Evolutionary conservation across 2,797 vertebrate species (phyloP).

Genomic region (Argyrosomus regius): DNA sequence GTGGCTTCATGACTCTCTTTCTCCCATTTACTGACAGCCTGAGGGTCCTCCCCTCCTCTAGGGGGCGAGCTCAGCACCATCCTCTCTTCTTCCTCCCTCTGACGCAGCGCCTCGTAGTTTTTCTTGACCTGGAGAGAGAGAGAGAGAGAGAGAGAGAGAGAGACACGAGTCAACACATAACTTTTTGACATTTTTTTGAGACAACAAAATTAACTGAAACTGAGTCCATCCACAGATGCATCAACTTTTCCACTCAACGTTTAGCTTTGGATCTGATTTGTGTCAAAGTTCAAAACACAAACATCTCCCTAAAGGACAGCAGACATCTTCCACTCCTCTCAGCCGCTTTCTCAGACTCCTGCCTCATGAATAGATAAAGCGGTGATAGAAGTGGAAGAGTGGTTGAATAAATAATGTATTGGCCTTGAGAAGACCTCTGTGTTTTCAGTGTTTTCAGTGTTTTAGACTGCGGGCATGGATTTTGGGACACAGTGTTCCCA

Average conservation of each 20-base stretch:
- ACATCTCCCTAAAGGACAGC: conserved; percentile 25
- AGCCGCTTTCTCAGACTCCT: conserved; percentile 44
- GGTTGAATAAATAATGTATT: conserved; percentile 68
- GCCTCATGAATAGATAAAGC: conserved; percentile 74
- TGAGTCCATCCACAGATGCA: neutral
- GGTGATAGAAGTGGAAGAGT: conserved; percentile 32
- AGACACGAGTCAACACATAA: neutral
- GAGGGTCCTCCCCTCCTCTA: conserved; percentile 87
- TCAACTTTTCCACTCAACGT: conserved; percentile 14
- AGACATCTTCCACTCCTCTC: conserved; percentile 43
- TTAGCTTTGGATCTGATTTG: conserved; percentile 6
- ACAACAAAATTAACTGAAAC: neutral
- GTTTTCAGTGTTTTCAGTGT: conserved; percentile 47
- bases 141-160: conserved; percentile 27
- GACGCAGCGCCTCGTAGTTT: conserved; percentile 98
- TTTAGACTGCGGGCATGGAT: conserved; percentile 22
- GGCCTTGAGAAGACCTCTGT: conserved; percentile 39
- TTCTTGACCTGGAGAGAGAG: conserved; percentile 91
- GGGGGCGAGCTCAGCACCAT: conserved; percentile 92
- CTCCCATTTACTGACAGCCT: conserved; percentile 92
- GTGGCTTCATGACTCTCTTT: conserved; percentile 97
- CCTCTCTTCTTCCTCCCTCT: conserved; percentile 97
- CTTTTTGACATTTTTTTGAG: neutral
- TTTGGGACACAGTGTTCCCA: conserved; percentile 29
- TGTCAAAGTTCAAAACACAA: conserved; percentile 45